These are phyloP conservation scores for Junco hyemalis DNA, from an alignment of 2,113 vertebrate genomes.

Conservation along the genomic window DNA sequence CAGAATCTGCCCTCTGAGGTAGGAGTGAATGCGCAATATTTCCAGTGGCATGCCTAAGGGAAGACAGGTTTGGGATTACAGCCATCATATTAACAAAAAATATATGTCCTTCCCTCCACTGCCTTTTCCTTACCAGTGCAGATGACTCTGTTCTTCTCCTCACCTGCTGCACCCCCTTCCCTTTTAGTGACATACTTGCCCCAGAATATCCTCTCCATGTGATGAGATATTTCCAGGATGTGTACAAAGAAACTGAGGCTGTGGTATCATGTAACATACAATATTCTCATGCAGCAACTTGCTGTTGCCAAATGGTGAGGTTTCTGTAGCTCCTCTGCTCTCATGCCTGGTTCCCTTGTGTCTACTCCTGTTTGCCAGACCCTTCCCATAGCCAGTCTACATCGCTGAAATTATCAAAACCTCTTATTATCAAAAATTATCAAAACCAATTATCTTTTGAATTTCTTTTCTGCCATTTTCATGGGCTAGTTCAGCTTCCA, in stretches of 20 bases:
- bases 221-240: neutral
- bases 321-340: neutral
- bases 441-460: neutral
- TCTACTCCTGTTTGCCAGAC: neutral
- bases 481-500: neutral
- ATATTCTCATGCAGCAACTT: neutral
- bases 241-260: neutral
- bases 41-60: slow-evolving; percentile 11
- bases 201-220: neutral
- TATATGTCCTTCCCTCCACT: neutral
- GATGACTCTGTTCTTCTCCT: neutral
- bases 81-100: neutral
- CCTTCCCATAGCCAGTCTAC: neutral
- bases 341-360: neutral
- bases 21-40: slow-evolving; percentile 16
- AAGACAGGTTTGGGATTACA: slow-evolving; percentile 35
- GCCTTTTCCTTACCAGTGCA: neutral
- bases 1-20: slow-evolving; percentile 4
- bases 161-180: neutral
- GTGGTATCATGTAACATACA: neutral
- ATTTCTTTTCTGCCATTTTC: neutral
- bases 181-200: neutral
- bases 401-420: neutral
- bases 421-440: neutral
- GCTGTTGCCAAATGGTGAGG: neutral